phyloP scores from a whole-genome alignment of 2,797 vertebrate species.

The Sarcoramphus papa region DNA sequence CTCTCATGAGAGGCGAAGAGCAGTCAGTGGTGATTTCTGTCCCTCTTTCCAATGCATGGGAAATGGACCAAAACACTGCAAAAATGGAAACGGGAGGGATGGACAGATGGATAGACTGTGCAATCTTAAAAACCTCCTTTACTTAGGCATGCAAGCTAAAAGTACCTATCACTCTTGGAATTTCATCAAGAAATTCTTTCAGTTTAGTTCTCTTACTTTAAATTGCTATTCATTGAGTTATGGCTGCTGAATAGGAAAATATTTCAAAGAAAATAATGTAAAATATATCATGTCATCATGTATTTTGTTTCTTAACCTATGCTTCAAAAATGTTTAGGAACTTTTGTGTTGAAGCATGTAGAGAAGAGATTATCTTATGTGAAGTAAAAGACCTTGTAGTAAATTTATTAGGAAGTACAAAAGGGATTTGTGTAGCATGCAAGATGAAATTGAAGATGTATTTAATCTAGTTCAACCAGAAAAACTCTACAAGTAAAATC shows the following conservation, averaged over 20 bases:
- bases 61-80: neutral
- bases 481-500: neutral
- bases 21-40: neutral
- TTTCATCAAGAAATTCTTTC: neutral
- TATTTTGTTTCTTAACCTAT: neutral
- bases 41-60: neutral
- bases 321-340: neutral
- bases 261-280: neutral
- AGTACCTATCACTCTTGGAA: neutral
- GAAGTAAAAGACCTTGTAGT: neutral
- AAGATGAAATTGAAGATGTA: neutral
- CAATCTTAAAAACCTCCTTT: neutral
- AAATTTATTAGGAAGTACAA: neutral
- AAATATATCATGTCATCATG: neutral
- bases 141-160: neutral
- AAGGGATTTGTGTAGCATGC: neutral
- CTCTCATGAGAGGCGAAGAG: neutral
- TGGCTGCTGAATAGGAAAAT: neutral
- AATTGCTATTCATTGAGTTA: neutral
- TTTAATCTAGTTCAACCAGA: neutral
- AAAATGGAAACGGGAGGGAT: neutral
- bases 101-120: neutral
- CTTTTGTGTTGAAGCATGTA: neutral
- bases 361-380: neutral
- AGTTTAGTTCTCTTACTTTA: neutral